Base-by-base conservation (phyloP, 2,888 invertebrate genomes). In the Apomyelois bistriatella region DNA sequence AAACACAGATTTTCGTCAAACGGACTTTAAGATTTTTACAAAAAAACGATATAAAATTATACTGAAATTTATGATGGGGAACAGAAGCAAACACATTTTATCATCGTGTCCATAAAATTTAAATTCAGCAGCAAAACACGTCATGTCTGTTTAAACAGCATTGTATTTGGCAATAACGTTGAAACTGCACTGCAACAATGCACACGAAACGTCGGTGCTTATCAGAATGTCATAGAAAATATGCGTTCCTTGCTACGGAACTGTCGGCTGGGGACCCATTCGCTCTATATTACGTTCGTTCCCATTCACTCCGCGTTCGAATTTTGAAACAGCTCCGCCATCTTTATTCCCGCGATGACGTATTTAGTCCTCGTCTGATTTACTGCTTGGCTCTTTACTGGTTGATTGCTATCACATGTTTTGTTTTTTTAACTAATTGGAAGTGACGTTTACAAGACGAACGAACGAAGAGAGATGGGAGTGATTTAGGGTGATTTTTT, bases 321-420 rank as follows among this genome's bases (percentile, higher is more conserved):
- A 78, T 74, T 77, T 78, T 71, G 66, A 78, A 82, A 82, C 77
- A 76, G 76, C 77, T 74, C 64, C 72, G 75, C 81, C 79, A 79
- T 80, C 74, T 79, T 81, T 74, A 74, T 70, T 73, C 65, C 62
- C 54, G 66, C 71, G 81, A 74, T 79, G 83, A 83, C 82, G 72
- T 73, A 79, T 79, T 79, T 77, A 78, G 74, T 72, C 68, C 61
- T 58, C 58, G 57, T 66, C 66, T 76, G 79, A 79, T 77, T 72
- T 74, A 76, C 72, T 68, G 59, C 56, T 60, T 62, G 61, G 56
- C 64, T 65, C 59, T 59, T 56, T 59, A 56, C 48, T 61, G 60
- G 60, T 58, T 61, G 64, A 65, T 60, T 52, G 60, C 58, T 59
- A 59, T 58, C 65, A 63, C 62, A 59, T 62, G 66, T 58, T 50